Conservation (phyloP, 2,797 vertebrate genomes). For the Cuniculus paca region DNA sequence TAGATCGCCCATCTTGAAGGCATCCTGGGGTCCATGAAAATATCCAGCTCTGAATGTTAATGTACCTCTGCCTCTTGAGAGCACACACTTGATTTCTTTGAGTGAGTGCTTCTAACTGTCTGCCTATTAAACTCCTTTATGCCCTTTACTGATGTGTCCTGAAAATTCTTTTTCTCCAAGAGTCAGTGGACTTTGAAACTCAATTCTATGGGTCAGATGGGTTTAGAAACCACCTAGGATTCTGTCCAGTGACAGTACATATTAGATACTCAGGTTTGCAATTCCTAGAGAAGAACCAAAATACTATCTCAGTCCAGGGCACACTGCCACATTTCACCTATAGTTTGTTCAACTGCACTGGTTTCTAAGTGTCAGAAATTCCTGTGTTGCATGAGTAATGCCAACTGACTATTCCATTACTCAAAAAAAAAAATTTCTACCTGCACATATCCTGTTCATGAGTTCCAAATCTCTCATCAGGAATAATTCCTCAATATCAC, state of each 20-base stretch:
- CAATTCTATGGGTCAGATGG: background rate
- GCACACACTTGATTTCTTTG: background rate
- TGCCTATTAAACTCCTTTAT: background rate
- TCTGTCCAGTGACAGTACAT: background rate
- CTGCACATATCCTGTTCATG: background rate
- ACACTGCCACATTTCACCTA: background rate
- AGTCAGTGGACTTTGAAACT: background rate
- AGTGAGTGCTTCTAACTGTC: background rate
- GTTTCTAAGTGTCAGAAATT: background rate
- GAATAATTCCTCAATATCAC: background rate
- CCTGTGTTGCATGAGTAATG: background rate
- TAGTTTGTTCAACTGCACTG: background rate
- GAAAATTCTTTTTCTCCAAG: background rate
- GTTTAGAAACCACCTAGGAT: background rate
- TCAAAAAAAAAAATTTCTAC: background rate
- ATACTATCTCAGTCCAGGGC: background rate
- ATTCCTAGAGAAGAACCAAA: background rate
- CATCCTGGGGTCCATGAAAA: background rate
- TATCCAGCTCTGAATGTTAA: background rate
- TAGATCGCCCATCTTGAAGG: background rate
- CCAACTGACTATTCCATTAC: background rate
- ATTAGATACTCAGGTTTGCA: background rate
- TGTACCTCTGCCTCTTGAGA: background rate
- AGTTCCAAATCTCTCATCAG: conserved; percentile 24
- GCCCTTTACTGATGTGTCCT: background rate